Base-by-base conservation (phyloP, 2,888 invertebrate species). In the Drosophila diplacantha region DNA sequence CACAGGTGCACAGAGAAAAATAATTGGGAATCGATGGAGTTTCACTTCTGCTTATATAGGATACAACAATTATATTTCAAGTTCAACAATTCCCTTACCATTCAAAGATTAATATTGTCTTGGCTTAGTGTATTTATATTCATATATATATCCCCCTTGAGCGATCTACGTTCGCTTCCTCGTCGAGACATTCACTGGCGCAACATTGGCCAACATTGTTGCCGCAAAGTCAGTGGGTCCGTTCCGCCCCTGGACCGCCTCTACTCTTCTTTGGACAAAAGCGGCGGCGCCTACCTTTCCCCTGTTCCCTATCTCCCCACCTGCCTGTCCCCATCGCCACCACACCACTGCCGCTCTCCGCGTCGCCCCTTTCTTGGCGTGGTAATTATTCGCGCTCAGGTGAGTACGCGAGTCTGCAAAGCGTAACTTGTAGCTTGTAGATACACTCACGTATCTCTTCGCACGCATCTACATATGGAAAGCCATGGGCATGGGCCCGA, bases 321-420 rank as follows among this genome's bases (percentile, higher is more conserved):
- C 34, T 24, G 12, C 22, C 32, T 7, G 9, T 5, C 5, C 32
- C 34, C 32, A 39, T n/a, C 26, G 11, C 16, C 18, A 11, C 14
- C 24, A 7, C 26, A n/a, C 18, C 35, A 5, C 9, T 2, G 3
- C 29, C 34, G 18, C 43, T 11, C 29, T 7, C n/a, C 14, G 18
- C 29, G 5, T 7, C 24, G 7, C 49, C 22, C 24, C 22, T 8
- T 32, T 44, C 63, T 55, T 72, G 54, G 74, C 82, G 81, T 83
- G 85, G 82, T 75, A 84, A 85, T 85, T 85, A 83, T 85, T 85
- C 76, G 85, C 85, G 85, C 83, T 83, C 74, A 86, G 86, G 75
- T 85, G 86, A 83, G 69, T 84, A 69, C 73, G 80, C 78, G 72
- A 72, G 75, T 78, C 80, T 74, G 69, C 74, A 82, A 80, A 83